These are phyloP conservation scores for Aspidiotus destructor DNA, from an alignment of 2,888 invertebrate species.

Conservation along the genomic window DNA sequence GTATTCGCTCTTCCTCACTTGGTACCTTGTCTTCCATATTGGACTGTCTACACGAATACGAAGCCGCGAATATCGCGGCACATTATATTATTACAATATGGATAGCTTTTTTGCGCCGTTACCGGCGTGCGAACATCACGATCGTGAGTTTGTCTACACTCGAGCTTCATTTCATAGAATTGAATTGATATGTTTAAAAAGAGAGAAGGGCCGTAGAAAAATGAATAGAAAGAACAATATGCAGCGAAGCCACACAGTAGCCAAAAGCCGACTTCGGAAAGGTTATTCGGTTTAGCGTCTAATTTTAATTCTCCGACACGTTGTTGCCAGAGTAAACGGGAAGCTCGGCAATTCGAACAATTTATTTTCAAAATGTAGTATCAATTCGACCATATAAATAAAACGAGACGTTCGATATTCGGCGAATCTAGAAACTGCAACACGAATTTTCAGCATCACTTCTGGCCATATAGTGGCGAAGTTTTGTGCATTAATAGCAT, in stretches of 20 bases:
- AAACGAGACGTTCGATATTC: not conserved
- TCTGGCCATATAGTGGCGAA: too few relatives aligned
- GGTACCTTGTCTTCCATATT: too few relatives aligned
- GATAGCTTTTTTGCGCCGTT: too few relatives aligned
- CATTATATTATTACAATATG: too few relatives aligned
- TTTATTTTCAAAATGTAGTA: slow-evolving; percentile 1
- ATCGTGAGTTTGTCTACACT: not conserved
- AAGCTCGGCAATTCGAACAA: not conserved
- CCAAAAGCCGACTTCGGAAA: slow-evolving; percentile 14
- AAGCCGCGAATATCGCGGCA: too few relatives aligned
- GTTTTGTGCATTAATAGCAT: too few relatives aligned
- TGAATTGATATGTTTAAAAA: slow-evolving; percentile 15
- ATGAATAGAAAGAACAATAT: slow-evolving; percentile 16
- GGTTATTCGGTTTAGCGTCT: slow-evolving; percentile 14
- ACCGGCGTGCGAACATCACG: not conserved
- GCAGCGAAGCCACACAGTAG: not conserved
- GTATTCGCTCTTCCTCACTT: too few relatives aligned
- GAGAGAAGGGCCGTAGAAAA: slow-evolving; percentile 8
- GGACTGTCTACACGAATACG: too few relatives aligned
- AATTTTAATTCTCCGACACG: slow-evolving; percentile 11
- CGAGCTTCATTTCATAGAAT: slow-evolving; percentile 16
- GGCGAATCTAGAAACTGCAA: not conserved
- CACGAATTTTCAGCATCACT: not conserved
- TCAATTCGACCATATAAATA: slow-evolving; percentile 4
- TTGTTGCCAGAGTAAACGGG: not conserved